Evolutionary conservation across 2,113 vertebrate species (phyloP).

Genomic region (Chinchilla lanigera): DNA sequence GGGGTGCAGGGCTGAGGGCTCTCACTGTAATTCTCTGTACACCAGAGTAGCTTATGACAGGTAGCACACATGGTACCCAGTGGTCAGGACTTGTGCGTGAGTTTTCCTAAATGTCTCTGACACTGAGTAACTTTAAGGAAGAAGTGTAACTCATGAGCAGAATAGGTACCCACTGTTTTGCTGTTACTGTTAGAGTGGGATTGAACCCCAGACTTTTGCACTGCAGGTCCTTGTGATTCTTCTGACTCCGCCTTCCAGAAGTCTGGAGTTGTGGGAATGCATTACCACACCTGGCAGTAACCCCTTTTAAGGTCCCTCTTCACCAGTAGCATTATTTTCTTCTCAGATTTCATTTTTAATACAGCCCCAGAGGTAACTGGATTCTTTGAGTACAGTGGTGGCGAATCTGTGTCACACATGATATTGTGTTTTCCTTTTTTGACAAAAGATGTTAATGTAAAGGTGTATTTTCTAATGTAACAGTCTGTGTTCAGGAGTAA

Average conservation of each 20-base stretch:
- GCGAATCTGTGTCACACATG: neutral
- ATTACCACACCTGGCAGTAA: neutral
- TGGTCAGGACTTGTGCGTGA: conserved; percentile 1
- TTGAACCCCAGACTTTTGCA: neutral
- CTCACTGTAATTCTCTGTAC: neutral
- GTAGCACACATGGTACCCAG: neutral
- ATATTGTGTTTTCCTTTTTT: neutral
- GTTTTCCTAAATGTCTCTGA: conserved; percentile 15
- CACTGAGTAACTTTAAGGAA: conserved; percentile 28
- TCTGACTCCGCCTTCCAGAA: neutral
- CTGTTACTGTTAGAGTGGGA: neutral
- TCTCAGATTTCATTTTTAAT: conserved; percentile 39
- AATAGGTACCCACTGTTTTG: neutral
- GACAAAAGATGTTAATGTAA: neutral
- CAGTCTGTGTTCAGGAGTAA: neutral
- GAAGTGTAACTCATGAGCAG: conserved; percentile 32
- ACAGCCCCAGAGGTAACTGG: neutral
- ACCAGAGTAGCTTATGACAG: neutral
- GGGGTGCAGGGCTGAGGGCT: neutral
- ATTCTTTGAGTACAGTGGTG: neutral
- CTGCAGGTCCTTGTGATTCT: neutral
- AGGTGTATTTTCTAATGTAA: neutral
- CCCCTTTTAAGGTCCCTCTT: neutral
- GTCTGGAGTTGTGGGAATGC: neutral
- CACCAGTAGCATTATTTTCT: conserved; percentile 44